Conservation (phyloP, 2,888 invertebrate species). For the Acrobasis consociella region DNA sequence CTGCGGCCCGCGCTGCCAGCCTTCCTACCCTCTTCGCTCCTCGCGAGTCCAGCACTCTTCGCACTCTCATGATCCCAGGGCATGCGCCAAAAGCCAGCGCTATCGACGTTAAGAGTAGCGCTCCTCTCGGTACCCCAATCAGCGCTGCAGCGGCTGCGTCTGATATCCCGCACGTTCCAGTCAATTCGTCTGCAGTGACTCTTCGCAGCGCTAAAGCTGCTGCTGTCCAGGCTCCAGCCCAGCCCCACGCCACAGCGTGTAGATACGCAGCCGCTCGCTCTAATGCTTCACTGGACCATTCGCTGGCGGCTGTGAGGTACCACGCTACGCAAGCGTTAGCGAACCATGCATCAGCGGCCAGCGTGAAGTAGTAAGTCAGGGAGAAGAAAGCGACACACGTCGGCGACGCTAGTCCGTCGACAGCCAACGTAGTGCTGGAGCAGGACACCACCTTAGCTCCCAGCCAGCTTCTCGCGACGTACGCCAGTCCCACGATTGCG, state of each 20-base stretch:
- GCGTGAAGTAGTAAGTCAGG: conserved; percentile 89
- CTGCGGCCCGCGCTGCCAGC: conserved; percentile 89
- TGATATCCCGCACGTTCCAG: conserved; percentile 91
- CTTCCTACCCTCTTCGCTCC: conserved; percentile 88
- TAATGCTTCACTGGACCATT: conserved; percentile 96
- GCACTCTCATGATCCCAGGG: conserved; percentile 89
- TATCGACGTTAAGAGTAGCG: conserved; percentile 86
- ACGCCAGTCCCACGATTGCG: conserved; percentile 89
- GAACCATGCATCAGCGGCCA: conserved; percentile 94
- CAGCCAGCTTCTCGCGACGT: conserved; percentile 86
- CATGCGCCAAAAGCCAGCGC: conserved; percentile 89
- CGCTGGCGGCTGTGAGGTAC: conserved; percentile 94
- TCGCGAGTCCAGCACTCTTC: conserved; percentile 75
- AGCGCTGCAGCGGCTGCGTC: conserved; percentile 83
- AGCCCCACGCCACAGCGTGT: conserved; percentile 94
- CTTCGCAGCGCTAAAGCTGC: conserved; percentile 90
- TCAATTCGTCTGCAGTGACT: conserved; percentile 90
- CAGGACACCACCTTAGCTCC: conserved; percentile 68
- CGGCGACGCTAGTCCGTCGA: conserved; percentile 75
- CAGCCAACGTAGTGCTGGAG: conserved; percentile 66
- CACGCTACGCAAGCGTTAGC: conserved; percentile 93
- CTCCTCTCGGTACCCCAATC: conserved; percentile 83
- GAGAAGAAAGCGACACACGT: conserved; percentile 90
- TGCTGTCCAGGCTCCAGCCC: conserved; percentile 93
- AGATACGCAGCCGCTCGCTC: conserved; percentile 93